Percentiles rank a stretch among this genome's conserved stretches.
phyloP scores from a whole-genome alignment of 2,113 vertebrate species.

The Tor tambroides region DNA sequence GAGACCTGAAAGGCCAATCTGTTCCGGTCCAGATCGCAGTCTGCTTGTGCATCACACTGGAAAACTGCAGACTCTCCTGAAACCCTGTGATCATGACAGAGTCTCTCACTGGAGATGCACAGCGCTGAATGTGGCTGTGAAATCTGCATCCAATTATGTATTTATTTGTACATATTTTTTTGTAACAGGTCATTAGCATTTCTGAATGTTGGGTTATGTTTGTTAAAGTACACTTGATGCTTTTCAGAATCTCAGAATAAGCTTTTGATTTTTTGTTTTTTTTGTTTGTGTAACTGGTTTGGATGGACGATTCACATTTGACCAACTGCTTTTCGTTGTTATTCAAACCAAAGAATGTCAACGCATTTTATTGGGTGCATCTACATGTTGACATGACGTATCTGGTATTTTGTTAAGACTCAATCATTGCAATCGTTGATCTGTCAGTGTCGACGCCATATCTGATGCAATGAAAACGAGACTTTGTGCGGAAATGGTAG shows the following conservation, averaged over 20 bases:
- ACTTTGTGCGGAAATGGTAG: too few species aligned
- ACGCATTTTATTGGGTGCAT: neutral
- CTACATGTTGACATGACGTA: neutral
- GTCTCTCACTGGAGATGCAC: neutral
- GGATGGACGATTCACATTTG: neutral
- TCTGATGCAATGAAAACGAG: neutral
- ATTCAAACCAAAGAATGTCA: conserved; percentile 37
- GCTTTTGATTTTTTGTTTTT: conserved; percentile 2
- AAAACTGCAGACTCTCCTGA: neutral
- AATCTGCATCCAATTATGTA: neutral
- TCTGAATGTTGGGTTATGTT: conserved; percentile 17
- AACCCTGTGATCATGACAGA: too few species aligned
- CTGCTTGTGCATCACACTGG: neutral
- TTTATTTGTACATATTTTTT: conserved; percentile 42
- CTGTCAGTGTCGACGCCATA: neutral
- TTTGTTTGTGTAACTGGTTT: neutral
- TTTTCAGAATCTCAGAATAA: neutral
- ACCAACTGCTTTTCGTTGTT: conserved; percentile 3
- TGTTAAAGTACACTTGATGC: neutral
- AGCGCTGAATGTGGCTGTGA: neutral
- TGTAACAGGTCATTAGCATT: neutral
- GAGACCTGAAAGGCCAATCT: neutral
- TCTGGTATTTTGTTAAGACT: neutral
- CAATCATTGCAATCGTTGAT: neutral
- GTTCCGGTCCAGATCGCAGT: neutral